Evolutionary conservation across 2,888 invertebrate species (phyloP), one percentile per base, ranked within the genome.

Genomic region (Parelbella ahira): DNA sequence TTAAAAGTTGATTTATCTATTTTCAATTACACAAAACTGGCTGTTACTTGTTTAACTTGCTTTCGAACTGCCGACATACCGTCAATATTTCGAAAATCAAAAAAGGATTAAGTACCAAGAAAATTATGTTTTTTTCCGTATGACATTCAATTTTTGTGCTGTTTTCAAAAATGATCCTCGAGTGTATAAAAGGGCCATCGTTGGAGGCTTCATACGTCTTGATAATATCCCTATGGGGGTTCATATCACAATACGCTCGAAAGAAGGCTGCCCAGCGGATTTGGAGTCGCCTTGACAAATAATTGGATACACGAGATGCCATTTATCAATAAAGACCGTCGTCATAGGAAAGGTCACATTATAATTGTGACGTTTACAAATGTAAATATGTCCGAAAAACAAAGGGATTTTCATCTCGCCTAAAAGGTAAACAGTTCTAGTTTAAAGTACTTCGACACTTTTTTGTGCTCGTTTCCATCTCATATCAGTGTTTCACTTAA

Each of bases 261-360:
- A 63, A 63, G 59, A 60, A 59, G 60, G 54, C 55, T 57, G 54
- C 60, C 63, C 63, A 47, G 38, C 21, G 63, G 65, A 62, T 59
- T 68, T 56, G 41, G 60, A 60, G 60, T 60, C 51, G 61, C 72
- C 70, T 77, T 77, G 69, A 70, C 59, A 71, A 54, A 62, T 80
- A 80, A 81, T 81, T 78, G 75, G 69, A 72, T 76, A 68, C 57
- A 60, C 46, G 69, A 70, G 58, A 68, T 59, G 62, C 52, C 63
- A 72, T 74, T 67, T 73, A 68, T 72, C 67, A 63, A 66, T 63
- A 45, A 49, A 29, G 39, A 44, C 47, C 36, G 48, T 23, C 29
- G 34, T 24, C 7, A 29, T 29, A 36, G 23, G 5, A n/a, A 48
- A 54, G 49, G 45, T 46, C 41, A 30, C 27, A 38, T 29, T 11